Evolutionary conservation across 2,888 invertebrate genomes (phyloP), one percentile per base, ranked within the genome.

Genomic region (Proisotoma minuta): DNA sequence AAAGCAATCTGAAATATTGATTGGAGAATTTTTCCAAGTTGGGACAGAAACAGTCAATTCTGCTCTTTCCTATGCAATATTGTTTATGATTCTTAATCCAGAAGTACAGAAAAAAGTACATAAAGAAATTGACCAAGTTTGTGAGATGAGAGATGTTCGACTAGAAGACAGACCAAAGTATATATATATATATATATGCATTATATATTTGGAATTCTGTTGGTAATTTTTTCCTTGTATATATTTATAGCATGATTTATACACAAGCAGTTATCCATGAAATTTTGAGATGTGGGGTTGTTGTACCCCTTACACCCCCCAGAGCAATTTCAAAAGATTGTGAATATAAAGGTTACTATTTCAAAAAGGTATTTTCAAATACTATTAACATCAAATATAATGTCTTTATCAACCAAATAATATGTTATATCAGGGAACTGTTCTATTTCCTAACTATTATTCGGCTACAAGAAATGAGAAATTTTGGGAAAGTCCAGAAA

Each of bases 311-410:
- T 39, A 43, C 47, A 10, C 40, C 53, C 0, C 60, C 60, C 28
- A 47, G 60, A 48, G 48, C 43, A 3, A 18, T 54, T 8, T 39
- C 48, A 22, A 22, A 48, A 34, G 48, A 60, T 18, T 20, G 22
- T 48, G 24, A 22, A 1, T 60, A 60, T n/a, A 53, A 53, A 4
- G 47, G 54, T n/a, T 60, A 47, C 48, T 10, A 34, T 8, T 47
- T 60, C 29, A 53, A 53, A 53, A 60, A 60, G 18, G 60, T 60
- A 29, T 18, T 8, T 56, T n/a, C n/a, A n/a, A n/a, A n/a, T n/a
- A n/a, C n/a, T n/a, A n/a, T n/a, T n/a, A n/a, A n/a, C n/a, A n/a
- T n/a, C n/a, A n/a, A n/a, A n/a, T n/a, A n/a, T n/a, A n/a, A n/a
- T n/a, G n/a, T n/a, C n/a, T n/a, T n/a, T n/a, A n/a, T n/a, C n/a